Percentiles rank a stretch among this genome's conserved stretches.
phyloP scores from a whole-genome alignment of 2,797 vertebrate species.

The Silurus aristotelis region DNA sequence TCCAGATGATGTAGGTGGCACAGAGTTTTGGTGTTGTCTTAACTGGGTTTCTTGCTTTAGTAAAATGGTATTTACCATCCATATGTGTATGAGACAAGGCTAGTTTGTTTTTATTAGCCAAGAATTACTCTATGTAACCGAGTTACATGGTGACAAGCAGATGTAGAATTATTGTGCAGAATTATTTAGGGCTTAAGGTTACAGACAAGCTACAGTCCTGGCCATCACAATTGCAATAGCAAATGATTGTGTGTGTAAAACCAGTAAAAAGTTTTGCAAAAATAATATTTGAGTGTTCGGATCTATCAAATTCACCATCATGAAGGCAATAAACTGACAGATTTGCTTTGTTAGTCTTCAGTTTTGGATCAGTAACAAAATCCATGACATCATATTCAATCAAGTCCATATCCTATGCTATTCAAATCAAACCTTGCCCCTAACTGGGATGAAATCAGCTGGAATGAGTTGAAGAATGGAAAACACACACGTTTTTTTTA shows the following conservation, averaged over 20 bases:
- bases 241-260: not conserved
- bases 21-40: too few species aligned
- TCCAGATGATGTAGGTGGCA: too few species aligned
- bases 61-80: too few species aligned
- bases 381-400: not conserved
- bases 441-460: slow-evolving; percentile 16
- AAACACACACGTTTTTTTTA: not conserved
- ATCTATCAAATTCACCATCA: not conserved
- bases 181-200: too few species aligned
- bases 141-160: too few species aligned
- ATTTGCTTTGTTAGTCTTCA: slow-evolving; percentile 21
- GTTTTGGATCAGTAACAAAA: slow-evolving; percentile 13
- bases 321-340: slow-evolving; percentile 17
- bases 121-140: too few species aligned
- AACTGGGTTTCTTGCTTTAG: too few species aligned
- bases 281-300: not conserved
- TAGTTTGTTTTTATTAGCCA: too few species aligned
- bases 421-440: not conserved
- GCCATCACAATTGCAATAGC: not conserved
- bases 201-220: too few species aligned
- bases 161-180: too few species aligned
- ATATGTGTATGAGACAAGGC: too few species aligned
- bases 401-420: not conserved
- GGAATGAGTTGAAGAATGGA: not conserved
- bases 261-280: slow-evolving; percentile 1